A percentile compares a stretch with the other conserved stretches of the same genome.
Conservation (phyloP, 1,140 invertebrate genomes). For the Leptestheria dahalacensis region DNA sequence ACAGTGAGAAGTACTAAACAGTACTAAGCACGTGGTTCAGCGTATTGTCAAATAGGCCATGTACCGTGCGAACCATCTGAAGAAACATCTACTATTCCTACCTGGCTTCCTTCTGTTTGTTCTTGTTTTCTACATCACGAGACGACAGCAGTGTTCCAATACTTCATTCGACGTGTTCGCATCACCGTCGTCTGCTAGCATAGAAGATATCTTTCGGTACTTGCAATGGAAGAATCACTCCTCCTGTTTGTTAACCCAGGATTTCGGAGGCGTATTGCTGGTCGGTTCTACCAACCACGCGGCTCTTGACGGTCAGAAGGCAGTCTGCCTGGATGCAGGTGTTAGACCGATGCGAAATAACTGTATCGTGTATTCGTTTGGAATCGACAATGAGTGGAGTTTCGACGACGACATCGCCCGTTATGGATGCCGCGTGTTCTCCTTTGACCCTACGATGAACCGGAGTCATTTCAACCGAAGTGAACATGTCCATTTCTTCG, state of each 20-base stretch:
- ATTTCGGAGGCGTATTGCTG: neutral
- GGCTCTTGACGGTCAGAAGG: conserved; percentile 7
- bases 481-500: neutral
- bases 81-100: too few relatives aligned
- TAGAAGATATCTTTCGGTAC: neutral
- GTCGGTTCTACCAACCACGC: neutral
- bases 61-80: too few relatives aligned
- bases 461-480: neutral
- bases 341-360: conserved; percentile 3
- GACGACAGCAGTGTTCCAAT: too few relatives aligned
- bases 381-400: conserved; percentile 21
- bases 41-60: too few relatives aligned
- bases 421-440: conserved; percentile 22
- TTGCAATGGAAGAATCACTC: neutral
- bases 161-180: too few relatives aligned
- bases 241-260: neutral
- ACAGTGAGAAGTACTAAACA: too few relatives aligned
- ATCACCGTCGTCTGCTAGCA: too few relatives aligned
- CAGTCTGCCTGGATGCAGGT: conserved; percentile 19
- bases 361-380: conserved; percentile 21
- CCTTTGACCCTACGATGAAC: conserved; percentile 21
- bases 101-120: too few relatives aligned
- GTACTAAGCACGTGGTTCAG: too few relatives aligned
- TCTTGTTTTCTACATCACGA: too few relatives aligned
- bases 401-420: conserved; percentile 20